Evolutionary conservation across 2,797 vertebrate species (phyloP).

Genomic region (Orestias chungarensis): DNA sequence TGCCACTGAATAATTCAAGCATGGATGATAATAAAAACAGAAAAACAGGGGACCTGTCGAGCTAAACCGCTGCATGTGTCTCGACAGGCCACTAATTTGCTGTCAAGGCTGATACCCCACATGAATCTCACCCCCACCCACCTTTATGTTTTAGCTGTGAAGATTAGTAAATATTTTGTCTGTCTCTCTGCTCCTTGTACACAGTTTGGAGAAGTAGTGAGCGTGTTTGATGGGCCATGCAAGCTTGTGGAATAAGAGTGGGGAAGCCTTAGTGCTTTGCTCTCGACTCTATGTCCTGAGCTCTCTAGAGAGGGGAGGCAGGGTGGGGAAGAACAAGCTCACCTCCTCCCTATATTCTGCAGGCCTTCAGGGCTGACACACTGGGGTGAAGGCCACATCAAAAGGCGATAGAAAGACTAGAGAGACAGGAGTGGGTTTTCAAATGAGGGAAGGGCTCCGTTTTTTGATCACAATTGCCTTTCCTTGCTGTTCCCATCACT

Average conservation of each 20-base stretch:
- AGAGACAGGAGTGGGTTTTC: slow-evolving; percentile 50
- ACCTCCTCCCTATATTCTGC: slow-evolving; percentile 36
- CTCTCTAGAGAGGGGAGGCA: slow-evolving; percentile 56
- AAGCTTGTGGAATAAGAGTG: slow-evolving; percentile 58
- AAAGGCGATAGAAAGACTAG: slow-evolving; percentile 46
- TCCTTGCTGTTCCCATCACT: slow-evolving; percentile 23
- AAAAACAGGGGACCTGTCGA: slow-evolving; percentile 74
- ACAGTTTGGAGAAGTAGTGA: slow-evolving; percentile 37
- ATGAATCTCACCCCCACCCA: neutral
- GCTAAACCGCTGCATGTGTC: slow-evolving; percentile 76
- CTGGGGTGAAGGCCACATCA: slow-evolving; percentile 57
- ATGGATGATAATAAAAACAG: slow-evolving; percentile 82
- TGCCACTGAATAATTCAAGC: slow-evolving; percentile 88
- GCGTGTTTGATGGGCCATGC: slow-evolving; percentile 41
- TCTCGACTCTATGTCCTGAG: slow-evolving; percentile 64
- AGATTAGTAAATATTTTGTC: slow-evolving; percentile 79
- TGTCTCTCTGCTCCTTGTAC: slow-evolving; percentile 54
- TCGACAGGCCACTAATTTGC: slow-evolving; percentile 80
- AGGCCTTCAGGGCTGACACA: slow-evolving; percentile 45
- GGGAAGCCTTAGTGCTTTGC: slow-evolving; percentile 55
- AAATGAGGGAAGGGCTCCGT: slow-evolving; percentile 46
- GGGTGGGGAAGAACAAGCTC: slow-evolving; percentile 19
- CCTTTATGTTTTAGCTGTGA: slow-evolving; percentile 59
- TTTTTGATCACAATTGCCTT: slow-evolving; percentile 36
- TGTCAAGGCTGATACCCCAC: slow-evolving; percentile 71